A percentile compares a stretch with the other conserved stretches of the same genome.
These are phyloP conservation scores for Halcyon smyrnensis DNA, from an alignment of 2,797 vertebrate species.

Conservation along the genomic window DNA sequence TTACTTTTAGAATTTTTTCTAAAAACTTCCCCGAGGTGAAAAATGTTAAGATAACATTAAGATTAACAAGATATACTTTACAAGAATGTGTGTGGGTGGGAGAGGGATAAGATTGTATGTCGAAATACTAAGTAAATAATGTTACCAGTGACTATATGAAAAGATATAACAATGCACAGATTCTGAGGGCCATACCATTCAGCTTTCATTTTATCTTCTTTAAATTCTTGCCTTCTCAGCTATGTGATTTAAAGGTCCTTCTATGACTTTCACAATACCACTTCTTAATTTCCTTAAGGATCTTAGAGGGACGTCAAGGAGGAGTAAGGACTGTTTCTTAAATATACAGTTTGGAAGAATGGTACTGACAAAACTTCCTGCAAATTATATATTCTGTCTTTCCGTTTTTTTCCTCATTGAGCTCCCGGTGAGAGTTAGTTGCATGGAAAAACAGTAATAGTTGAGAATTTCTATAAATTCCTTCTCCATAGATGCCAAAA, in stretches of 20 bases:
- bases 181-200: background rate
- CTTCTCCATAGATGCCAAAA: background rate
- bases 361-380: background rate
- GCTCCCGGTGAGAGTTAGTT: background rate
- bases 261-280: background rate
- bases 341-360: background rate
- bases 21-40: background rate
- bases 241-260: background rate
- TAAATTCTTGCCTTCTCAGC: background rate
- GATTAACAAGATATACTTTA: constrained; percentile 47
- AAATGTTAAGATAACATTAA: constrained; percentile 43
- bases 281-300: constrained; percentile 1
- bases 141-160: background rate
- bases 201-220: background rate
- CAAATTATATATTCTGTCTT: background rate
- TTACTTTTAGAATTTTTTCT: background rate
- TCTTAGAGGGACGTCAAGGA: background rate
- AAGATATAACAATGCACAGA: background rate
- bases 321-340: background rate
- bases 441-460: background rate
- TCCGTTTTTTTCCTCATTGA: background rate
- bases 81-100: constrained; percentile 37
- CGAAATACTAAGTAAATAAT: constrained; percentile 42
- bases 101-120: background rate
- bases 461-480: background rate